phyloP scores from a whole-genome alignment of 2,113 vertebrate genomes.

The Lanius ludovicianus region DNA sequence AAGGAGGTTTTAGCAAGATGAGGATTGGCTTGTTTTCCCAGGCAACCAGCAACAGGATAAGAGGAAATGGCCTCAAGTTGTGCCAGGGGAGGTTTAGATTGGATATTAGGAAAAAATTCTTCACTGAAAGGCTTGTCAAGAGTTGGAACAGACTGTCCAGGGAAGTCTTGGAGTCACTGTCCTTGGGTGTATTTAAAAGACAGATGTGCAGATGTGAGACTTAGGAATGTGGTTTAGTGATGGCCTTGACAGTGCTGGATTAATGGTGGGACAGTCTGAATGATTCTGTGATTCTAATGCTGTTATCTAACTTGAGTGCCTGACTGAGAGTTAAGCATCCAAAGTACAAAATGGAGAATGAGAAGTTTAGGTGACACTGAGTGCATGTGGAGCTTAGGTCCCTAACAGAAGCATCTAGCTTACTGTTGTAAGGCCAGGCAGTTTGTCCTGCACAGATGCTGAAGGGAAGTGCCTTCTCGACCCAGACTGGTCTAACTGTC shows the following conservation, averaged over 20 bases:
- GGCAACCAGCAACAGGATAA: not conserved
- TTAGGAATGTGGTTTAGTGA: not conserved
- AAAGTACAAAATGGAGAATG: not conserved
- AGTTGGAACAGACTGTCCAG: not conserved
- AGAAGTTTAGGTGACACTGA: not conserved
- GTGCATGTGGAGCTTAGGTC: not conserved
- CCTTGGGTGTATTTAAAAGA: not conserved
- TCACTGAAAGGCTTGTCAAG: not conserved
- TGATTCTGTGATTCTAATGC: not conserved
- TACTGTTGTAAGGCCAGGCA: not conserved
- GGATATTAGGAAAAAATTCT: not conserved
- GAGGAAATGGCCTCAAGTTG: not conserved
- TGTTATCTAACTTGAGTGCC: not conserved
- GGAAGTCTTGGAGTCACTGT: not conserved
- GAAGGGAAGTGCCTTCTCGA: not conserved
- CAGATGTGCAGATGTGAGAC: accelerated
- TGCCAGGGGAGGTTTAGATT: not conserved
- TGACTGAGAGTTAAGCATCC: not conserved
- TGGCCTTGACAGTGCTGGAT: not conserved
- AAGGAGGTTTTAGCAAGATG: not conserved
- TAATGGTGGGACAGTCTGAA: not conserved
- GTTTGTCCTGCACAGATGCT: not conserved
- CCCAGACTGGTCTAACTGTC: not conserved
- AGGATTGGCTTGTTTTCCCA: not conserved
- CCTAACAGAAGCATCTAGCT: not conserved